phyloP scores from a whole-genome alignment of 2,888 invertebrate species.

The Patella depressa region DNA sequence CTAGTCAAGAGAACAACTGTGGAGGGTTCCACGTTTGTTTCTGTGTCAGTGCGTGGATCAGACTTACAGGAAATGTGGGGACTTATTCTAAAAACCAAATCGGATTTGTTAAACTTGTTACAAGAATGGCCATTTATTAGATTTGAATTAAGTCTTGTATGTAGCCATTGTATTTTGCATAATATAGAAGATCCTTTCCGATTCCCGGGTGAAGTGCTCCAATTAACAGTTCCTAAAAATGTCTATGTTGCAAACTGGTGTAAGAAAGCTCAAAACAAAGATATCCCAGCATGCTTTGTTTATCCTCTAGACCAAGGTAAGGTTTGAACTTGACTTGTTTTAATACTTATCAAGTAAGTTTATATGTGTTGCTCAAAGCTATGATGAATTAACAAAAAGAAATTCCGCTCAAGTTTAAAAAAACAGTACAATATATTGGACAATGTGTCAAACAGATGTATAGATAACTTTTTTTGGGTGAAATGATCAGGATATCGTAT shows the following conservation, averaged over 20 bases:
- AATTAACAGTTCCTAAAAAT: slow-evolving; percentile 50
- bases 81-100: slow-evolving; percentile 46
- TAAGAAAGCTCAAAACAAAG: slow-evolving; percentile 38
- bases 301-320: slow-evolving; percentile 59
- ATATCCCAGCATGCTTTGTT: slow-evolving; percentile 57
- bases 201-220: slow-evolving; percentile 57
- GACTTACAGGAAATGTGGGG: slow-evolving; percentile 62
- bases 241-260: slow-evolving; percentile 50
- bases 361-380: background rate
- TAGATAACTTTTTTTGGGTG: too few relatives aligned
- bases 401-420: background rate
- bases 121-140: slow-evolving; percentile 63
- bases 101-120: slow-evolving; percentile 50
- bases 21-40: slow-evolving; percentile 41
- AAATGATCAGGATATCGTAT: too few relatives aligned
- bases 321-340: background rate
- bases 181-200: slow-evolving; percentile 47
- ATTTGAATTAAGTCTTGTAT: slow-evolving; percentile 52
- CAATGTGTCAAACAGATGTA: too few relatives aligned
- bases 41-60: slow-evolving; percentile 53
- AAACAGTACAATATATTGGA: too few relatives aligned
- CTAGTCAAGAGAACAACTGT: slow-evolving; percentile 42
- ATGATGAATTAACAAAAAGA: background rate
- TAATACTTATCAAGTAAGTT: background rate
- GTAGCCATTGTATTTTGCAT: slow-evolving; percentile 56